phyloP scores from a whole-genome alignment of 2,113 vertebrate genomes.

The Myrmecophaga tridactyla region DNA sequence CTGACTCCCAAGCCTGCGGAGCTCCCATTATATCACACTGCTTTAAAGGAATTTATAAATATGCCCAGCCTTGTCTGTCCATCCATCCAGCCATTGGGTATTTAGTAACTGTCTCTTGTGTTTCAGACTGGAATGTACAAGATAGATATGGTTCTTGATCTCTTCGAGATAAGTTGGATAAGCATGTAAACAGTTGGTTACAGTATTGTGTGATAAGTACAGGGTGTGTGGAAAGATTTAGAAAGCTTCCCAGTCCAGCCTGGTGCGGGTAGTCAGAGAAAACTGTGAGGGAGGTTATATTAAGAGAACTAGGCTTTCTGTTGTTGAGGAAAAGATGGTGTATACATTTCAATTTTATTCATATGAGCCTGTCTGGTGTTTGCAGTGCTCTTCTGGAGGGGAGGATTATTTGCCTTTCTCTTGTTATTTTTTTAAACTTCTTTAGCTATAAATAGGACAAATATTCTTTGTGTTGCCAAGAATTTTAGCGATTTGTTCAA shows the following conservation, averaged over 20 bases:
- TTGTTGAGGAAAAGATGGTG: not conserved
- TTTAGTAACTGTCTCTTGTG: not conserved
- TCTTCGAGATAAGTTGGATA: not conserved
- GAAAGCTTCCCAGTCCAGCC: not conserved
- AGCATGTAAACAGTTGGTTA: not conserved
- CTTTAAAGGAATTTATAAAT: not conserved
- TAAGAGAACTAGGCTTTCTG: not conserved
- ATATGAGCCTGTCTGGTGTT: not conserved
- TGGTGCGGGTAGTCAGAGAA: not conserved
- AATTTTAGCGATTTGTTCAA: slow-evolving; percentile 72
- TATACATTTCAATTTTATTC: not conserved
- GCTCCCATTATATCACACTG: not conserved
- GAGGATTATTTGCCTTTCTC: slow-evolving; percentile 20
- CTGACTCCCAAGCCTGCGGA: not conserved
- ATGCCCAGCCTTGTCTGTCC: no score
- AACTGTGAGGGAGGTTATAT: not conserved
- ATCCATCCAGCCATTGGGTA: not conserved
- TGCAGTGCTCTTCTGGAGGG: slow-evolving; percentile 21
- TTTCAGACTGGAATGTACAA: not conserved
- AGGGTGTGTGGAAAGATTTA: not conserved
- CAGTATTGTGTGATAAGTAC: not conserved
- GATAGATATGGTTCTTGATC: not conserved
- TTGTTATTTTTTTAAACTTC: not conserved
- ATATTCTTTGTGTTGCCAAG: slow-evolving; percentile 66
- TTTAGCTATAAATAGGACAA: slow-evolving; percentile 54